A percentile compares a stretch with the other conserved stretches of the same genome.
Conservation (phyloP, 2,113 vertebrate genomes). For the Cettia cetti region DNA sequence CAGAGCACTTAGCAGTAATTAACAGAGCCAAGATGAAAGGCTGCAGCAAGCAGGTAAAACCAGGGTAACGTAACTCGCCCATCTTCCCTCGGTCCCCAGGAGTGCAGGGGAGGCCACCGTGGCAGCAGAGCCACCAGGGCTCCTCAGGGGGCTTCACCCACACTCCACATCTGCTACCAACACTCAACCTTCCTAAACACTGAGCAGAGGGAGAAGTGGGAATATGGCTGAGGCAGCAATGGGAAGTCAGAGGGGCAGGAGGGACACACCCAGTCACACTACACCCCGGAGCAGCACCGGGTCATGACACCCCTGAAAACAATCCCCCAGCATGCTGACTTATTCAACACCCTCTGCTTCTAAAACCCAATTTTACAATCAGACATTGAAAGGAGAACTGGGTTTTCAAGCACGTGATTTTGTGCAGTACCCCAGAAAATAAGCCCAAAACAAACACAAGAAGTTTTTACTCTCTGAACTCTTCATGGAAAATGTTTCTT, state of each 20-base stretch:
- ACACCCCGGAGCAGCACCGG: accelerated
- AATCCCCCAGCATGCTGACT: neutral
- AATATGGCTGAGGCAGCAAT: accelerated
- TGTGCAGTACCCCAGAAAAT: neutral
- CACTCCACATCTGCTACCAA: neutral
- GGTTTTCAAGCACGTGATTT: neutral
- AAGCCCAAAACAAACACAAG: neutral
- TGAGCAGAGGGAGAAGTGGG: neutral
- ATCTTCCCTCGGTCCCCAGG: neutral
- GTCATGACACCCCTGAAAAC: neutral
- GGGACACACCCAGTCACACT: neutral
- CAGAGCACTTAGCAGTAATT: constrained; percentile 39
- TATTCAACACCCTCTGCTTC: neutral
- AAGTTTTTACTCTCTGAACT: neutral
- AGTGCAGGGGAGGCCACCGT: accelerated
- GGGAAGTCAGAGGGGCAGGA: neutral
- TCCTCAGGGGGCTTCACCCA: neutral
- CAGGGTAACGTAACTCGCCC: neutral
- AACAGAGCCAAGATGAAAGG: constrained; percentile 28
- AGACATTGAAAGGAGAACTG: neutral
- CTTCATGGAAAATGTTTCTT: neutral
- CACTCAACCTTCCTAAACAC: accelerated
- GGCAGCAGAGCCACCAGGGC: neutral
- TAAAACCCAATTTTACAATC: neutral
- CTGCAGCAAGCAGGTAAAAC: neutral